Evolutionary conservation across 2,888 invertebrate species (phyloP).

Genomic region (Rhagonycha lutea): DNA sequence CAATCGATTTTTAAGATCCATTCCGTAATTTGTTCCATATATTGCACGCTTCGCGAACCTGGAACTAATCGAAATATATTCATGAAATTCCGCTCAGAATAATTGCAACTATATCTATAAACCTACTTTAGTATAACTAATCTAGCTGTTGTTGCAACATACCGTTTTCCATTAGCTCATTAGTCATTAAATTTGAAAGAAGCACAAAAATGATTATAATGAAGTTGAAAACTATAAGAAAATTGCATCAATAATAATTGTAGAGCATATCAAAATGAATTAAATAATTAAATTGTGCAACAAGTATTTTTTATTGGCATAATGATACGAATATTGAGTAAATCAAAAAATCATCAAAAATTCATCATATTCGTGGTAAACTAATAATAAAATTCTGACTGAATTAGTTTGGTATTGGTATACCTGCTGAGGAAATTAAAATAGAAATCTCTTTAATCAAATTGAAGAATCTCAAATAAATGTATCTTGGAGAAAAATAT

Average conservation of each 20-base stretch:
- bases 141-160: constrained; percentile 11
- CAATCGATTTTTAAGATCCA: neutral
- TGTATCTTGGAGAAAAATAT: neutral
- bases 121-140: constrained; percentile 9
- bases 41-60: constrained; percentile 9
- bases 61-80: constrained; percentile 10
- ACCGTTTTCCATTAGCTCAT: constrained; percentile 16
- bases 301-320: neutral
- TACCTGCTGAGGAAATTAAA: neutral
- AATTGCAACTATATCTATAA: constrained; percentile 15
- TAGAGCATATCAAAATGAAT: neutral
- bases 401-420: too few species aligned
- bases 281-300: neutral
- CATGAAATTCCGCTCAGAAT: constrained; percentile 4
- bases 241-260: neutral
- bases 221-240: neutral
- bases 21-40: constrained; percentile 14
- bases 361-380: neutral
- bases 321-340: neutral
- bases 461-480: neutral
- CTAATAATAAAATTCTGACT: neutral
- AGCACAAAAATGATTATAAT: neutral
- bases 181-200: neutral
- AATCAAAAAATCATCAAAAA: neutral
- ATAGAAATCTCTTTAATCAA: neutral